Base-by-base conservation (phyloP, 2,797 vertebrate genomes). In the Takifugu ocellatus region DNA sequence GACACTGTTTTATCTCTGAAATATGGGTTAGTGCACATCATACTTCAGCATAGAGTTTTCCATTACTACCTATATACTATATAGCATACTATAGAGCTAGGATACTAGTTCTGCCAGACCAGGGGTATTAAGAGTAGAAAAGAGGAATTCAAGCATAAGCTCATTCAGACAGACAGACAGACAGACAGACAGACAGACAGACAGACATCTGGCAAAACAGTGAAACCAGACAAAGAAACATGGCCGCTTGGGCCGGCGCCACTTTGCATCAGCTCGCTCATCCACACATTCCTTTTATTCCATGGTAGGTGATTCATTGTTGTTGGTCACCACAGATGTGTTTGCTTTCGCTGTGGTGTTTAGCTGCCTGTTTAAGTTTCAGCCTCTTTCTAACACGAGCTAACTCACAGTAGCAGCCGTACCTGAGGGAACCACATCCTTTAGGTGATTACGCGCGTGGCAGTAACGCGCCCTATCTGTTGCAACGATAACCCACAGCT, bases 281-380 rank as follows among this genome's bases (percentile, higher is more conserved):
- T 63, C 63, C 68, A 72, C 72, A 75, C 54, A 14, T 59, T 51
- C 77, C 44, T 39, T 68, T 75, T 61, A 5, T 39, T 61, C 39
- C n/a, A 9, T 31, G 73, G 64, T 56, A 72, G 47, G 55, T 21
- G 49, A 71, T 56, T 79, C 61, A 70, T 67, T 57, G 25, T 48
- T 55, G 62, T 56, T 42, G 36, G 33, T 67, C 54, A 63, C 31
- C 33, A 43, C 50, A 56, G 68, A 57, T 36, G 39, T 21, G 43
- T 24, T 51, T 59, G 47, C 36, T 26, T 49, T 54, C n/a, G 9
- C 48, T 59, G 27, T 45, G 48, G 67, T 53, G 72, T 60, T 21
- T 62, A 26, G 49, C 44, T 54, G 63, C 21, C 21, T 21, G 21
- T 21, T 21, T 21, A 21, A 21, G 21, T 68, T 74, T 70, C 54